Evolutionary conservation across 2,888 invertebrate genomes (phyloP).

Genomic region (Tenthredo distinguenda): DNA sequence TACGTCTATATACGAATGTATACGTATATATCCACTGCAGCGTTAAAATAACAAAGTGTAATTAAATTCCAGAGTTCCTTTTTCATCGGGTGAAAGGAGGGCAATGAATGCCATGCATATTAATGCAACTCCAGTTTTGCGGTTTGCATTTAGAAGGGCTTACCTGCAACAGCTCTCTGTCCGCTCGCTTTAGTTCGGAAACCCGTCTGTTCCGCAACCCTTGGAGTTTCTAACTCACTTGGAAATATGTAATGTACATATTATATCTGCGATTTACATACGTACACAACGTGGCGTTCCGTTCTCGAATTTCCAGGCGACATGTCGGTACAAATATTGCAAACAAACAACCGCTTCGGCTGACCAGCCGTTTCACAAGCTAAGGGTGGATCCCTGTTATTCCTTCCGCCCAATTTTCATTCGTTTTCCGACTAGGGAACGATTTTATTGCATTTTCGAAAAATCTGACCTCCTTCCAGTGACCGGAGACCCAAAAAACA

Average conservation of each 20-base stretch:
- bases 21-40: not conserved
- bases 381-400: no score
- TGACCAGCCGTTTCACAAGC: not conserved
- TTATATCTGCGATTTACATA: not conserved
- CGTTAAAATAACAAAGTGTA: constrained; percentile 41
- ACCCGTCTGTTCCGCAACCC: not conserved
- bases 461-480: no score
- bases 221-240: not conserved
- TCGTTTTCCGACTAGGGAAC: no score
- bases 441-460: no score
- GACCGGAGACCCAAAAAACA: no score
- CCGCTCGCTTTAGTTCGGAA: not conserved
- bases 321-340: not conserved
- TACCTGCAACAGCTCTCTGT: not conserved
- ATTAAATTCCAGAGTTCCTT: constrained; percentile 39
- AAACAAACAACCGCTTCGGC: not conserved
- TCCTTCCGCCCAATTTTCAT: no score
- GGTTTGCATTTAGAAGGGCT: constrained; percentile 26
- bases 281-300: not conserved
- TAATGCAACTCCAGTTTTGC: constrained; percentile 27
- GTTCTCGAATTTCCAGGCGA: not conserved
- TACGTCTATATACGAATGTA: no score
- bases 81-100: constrained; percentile 42
- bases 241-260: not conserved
- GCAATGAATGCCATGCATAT: constrained; percentile 36